These are phyloP conservation scores for Vicugna pacos DNA, from an alignment of 2,113 vertebrate species.

Conservation along the genomic window DNA sequence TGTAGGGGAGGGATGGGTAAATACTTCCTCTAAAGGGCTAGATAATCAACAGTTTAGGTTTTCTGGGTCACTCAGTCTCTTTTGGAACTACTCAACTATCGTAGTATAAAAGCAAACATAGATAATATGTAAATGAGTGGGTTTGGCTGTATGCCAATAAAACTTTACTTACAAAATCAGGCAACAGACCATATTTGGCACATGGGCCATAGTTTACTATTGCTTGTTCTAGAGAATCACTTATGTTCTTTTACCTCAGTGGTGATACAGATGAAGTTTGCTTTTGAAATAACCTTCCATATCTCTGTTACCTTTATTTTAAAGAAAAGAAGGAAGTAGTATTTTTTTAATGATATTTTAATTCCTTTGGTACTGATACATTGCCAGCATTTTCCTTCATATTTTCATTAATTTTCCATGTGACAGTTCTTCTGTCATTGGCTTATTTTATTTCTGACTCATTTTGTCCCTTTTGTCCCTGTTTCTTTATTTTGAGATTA, in stretches of 20 bases:
- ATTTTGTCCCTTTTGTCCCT: not conserved
- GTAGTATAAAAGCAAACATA: not conserved
- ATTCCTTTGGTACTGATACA: not conserved
- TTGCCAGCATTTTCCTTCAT: not conserved
- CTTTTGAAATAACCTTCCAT: not conserved
- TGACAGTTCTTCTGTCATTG: not conserved
- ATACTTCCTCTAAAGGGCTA: not conserved
- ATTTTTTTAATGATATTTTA: not conserved
- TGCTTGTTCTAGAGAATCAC: not conserved
- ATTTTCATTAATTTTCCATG: not conserved
- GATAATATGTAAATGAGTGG: not conserved
- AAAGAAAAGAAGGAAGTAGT: not conserved
- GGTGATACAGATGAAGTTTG: not conserved
- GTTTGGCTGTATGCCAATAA: not conserved
- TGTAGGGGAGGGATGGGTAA: not conserved
- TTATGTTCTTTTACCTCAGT: not conserved
- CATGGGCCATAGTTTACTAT: not conserved
- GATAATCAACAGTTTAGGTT: not conserved
- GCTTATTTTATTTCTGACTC: constrained; percentile 7
- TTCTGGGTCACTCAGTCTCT: not conserved
- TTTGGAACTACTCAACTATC: not conserved
- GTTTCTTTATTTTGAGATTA: not conserved
- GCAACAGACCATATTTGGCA: not conserved
- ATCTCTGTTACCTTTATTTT: not conserved
- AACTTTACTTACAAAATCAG: not conserved